Evolutionary conservation across 2,888 invertebrate species (phyloP), one percentile per base, ranked within the genome.

Genomic region (Bursaphelenchus okinawaensis): DNA sequence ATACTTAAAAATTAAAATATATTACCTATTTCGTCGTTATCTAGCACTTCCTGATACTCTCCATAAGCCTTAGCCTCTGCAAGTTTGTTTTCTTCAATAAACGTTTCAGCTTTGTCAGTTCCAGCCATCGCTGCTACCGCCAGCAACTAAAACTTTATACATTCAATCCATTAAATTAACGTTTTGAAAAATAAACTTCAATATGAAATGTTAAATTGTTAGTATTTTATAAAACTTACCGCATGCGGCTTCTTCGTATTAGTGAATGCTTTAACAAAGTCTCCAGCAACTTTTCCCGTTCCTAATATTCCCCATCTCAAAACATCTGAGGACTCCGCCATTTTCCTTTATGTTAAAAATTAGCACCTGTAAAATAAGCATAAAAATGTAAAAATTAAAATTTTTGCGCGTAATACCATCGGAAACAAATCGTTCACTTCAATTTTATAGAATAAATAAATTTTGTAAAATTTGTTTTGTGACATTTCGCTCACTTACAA

Each of bases 1-100:
- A 16, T n/a, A 40, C 1, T 87, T 86, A 7, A 92, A 73, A 93
- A 87, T 81, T 93, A 93, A 0, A 90, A 90, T 12, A 92, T 87
- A 83, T 93, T 93, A 92, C 19, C 62, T 6, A 16, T 16, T 7
- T 61, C 59, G 7, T 64, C 64, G 9, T 26, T 52, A 23, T 56
- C 56, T 22, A 63, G 51, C n/a, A 26, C 28, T n/a, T 57, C 56
- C 19, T 63, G 56, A 19, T 27, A 23, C 16, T 63, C 63, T 4
- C 24, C 20, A 52, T 51, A 60, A 4, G 26, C 19, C 23, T 60
- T 60, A 12, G 28, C 52, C 7, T 60, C 60, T 9, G 23, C 8
- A 26, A 40, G 16, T 40, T 60, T 60, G n/a, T 60, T 51, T 22
- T 60, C 26, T 52, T 60, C 52, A 26, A 52, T 52, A 23, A 60